phyloP scores from a whole-genome alignment of 1,140 invertebrate genomes.

The Megathymus violae region DNA sequence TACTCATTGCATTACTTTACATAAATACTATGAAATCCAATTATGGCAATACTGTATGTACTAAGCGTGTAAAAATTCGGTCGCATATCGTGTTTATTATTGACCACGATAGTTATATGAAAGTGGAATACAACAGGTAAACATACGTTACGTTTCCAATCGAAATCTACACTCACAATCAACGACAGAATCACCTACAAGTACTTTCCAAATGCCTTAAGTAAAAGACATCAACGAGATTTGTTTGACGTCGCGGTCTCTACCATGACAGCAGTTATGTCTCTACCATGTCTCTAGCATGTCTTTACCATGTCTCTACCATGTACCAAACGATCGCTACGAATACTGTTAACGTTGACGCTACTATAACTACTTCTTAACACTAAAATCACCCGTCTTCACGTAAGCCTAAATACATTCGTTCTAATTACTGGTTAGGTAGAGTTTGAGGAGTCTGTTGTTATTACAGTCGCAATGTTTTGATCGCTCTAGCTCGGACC shows the following conservation, averaged over 20 bases:
- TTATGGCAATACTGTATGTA: too few species aligned
- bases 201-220: constrained; percentile 68
- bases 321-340: constrained; percentile 11
- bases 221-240: constrained; percentile 81
- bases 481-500: constrained; percentile 72
- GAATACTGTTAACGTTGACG: constrained; percentile 24
- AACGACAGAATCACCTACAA: constrained; percentile 36
- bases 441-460: constrained; percentile 63
- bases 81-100: background rate
- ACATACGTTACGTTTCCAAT: constrained; percentile 13
- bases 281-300: constrained; percentile 29
- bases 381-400: constrained; percentile 21
- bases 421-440: constrained; percentile 37
- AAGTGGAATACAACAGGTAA: constrained; percentile 11
- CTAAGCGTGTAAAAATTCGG: background rate
- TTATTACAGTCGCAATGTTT: constrained; percentile 67
- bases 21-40: too few species aligned
- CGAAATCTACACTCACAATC: constrained; percentile 27
- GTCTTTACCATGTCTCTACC: constrained; percentile 9
- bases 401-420: constrained; percentile 7
- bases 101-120: constrained; percentile 11
- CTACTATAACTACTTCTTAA: constrained; percentile 21
- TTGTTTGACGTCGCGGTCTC: constrained; percentile 25
- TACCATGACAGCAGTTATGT: constrained; percentile 29
- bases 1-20: too few species aligned